Base-by-base conservation (phyloP, 1,140 invertebrate genomes). In the Sitobion miscanthi region DNA sequence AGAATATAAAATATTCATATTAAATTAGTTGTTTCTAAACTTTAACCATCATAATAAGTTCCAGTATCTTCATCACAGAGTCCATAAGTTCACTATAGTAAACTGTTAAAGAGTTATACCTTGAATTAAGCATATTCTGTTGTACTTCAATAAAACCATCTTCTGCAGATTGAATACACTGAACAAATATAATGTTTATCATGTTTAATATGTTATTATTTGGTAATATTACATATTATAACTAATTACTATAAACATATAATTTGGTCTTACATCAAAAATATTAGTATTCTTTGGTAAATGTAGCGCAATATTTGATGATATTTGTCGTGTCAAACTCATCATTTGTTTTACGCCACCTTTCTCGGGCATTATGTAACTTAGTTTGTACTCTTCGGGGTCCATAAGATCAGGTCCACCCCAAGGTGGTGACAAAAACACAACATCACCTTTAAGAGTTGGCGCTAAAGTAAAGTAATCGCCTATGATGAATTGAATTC, bases 391-490 rank as follows among this genome's bases (percentile, higher is more conserved):
- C 14, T 86, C 88, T n/a, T 90, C 82, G 7, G 30, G 94, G 87
- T 54, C 25, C 85, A 95, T 94, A 94, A 99, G 99, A 23, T 96
- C 95, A 1, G 98, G 98, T 0, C 98, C 99, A 90, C 99, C 99
- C 99, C 99, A 99, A 0, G 99, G 99, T 52, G 99, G 99, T 95
- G 98, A 98, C 7, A 99, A 95, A 95, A 99, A 99, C 1, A 99
- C 97, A 93, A 97, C 97, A 95, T 99, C 98, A 0, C 96, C 97
- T 93, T 86, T 93, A 30, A 93, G 82, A n/a, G 94, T 96, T 0
- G 96, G 95, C 9, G 97, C 97, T 9, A 99, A 94, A 90, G 97
- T 94, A 91, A 99, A 96, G 95, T 98, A 99, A 95, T 99, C 98
- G 0, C 98, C 98, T 52, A 97, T 96, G 90, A 99, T 97, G 95